A percentile compares a stretch with the other conserved stretches of the same genome.
Evolutionary conservation across 2,113 vertebrate species (phyloP).

Genomic region (Oncorhynchus gorbuscha): DNA sequence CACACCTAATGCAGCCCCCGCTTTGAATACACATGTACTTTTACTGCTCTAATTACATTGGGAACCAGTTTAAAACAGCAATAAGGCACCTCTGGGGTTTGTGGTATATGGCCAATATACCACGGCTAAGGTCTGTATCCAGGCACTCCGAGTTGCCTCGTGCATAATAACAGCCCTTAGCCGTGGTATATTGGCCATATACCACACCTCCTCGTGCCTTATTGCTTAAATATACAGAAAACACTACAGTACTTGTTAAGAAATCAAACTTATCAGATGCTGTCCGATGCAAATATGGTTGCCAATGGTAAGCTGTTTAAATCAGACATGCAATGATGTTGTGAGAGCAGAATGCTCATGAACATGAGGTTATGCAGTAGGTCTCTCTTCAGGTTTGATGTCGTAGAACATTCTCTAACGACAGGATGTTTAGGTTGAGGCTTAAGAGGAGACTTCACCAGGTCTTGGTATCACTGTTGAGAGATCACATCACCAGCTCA

Average conservation of each 20-base stretch:
- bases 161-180: too few species aligned
- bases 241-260: constrained; percentile 21
- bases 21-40: constrained; percentile 16
- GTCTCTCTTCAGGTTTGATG: neutral
- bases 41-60: too few species aligned
- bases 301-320: constrained; percentile 37
- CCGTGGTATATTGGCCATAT: too few species aligned
- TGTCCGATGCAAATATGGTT: constrained; percentile 21
- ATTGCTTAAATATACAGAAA: constrained; percentile 11
- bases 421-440: constrained; percentile 58
- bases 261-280: constrained; percentile 24
- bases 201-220: too few species aligned
- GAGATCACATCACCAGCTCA: constrained; percentile 72
- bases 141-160: too few species aligned
- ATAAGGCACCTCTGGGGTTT: too few species aligned
- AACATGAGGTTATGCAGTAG: neutral
- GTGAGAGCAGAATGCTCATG: neutral
- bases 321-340: constrained; percentile 34
- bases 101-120: too few species aligned
- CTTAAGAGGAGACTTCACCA: constrained; percentile 50
- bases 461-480: constrained; percentile 47
- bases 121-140: too few species aligned
- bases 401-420: constrained; percentile 13
- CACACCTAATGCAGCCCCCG: constrained; percentile 13
- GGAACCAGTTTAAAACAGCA: too few species aligned